Base-by-base conservation (phyloP, 30 jellyfish, hydroid and myxozoan genomes). In the Nemopilema nomurai region DNA sequence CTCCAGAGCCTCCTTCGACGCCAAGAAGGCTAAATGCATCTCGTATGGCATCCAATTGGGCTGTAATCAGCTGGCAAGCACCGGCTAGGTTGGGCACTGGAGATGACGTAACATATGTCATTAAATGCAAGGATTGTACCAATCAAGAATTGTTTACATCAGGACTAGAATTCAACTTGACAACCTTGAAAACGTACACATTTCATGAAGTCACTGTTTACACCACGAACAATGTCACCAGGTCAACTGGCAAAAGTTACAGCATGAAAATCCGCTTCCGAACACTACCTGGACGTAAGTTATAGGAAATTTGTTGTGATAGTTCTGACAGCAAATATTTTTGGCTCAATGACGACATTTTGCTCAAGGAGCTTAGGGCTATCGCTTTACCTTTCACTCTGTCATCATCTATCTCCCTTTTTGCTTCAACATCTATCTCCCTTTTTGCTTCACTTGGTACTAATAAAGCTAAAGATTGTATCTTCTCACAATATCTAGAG, bases 241-340 rank as follows among this genome's bases (percentile, higher is more conserved):
- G 22, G 7, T 85, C 88, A 23, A 87, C 91, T 87, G 97, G 90
- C 18, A 16, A 24, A 66, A 52, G 20, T 6, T 9, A 3, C 6
- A 4, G 27, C 0, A 69, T 27, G 16, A 49, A 22, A 30, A 8
- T 49, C 30, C 31, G 71, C 62, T 92, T 92, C 84, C 82, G 24
- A 25, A 92, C 98, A 0, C 26, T 18, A 1, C 49, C 87, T 74
- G 98, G 98, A 70, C 89, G 98, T 92, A 79, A 84, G 97, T 80
- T 13, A n/a, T n/a, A n/a, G 57, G 13, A 41, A 41, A 41, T 41
- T 41, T 41, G 9, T n/a, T n/a, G n/a, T n/a, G n/a, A n/a, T n/a
- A n/a, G n/a, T n/a, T n/a, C n/a, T n/a, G n/a, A n/a, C n/a, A n/a
- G n/a, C n/a, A n/a, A n/a, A n/a, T n/a, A n/a, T n/a, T n/a, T n/a